phyloP scores from a whole-genome alignment of 2,888 invertebrate genomes.

The Operophtera brumata region DNA sequence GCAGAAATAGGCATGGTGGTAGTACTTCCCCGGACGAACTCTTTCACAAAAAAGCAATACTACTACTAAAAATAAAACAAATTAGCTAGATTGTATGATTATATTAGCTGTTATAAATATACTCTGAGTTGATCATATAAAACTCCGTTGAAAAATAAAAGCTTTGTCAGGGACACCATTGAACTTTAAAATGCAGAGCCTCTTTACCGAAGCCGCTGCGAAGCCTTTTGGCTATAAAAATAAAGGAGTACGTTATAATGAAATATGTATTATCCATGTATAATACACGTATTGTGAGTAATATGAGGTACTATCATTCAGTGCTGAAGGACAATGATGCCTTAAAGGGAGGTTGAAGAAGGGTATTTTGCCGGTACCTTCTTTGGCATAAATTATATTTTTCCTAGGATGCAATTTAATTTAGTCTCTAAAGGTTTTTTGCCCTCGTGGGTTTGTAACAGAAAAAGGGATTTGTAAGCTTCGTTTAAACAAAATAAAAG shows the following conservation, averaged over 20 bases:
- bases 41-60: no score
- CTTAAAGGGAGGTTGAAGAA: constrained; percentile 51
- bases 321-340: constrained; percentile 61
- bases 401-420: constrained; percentile 15
- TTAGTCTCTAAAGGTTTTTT: constrained; percentile 1
- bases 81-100: no score
- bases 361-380: constrained; percentile 16
- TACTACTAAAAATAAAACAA: no score
- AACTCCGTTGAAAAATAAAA: no score
- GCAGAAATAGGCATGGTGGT: no score
- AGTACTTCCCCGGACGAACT: no score
- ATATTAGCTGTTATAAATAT: no score
- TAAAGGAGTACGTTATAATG: constrained; percentile 30
- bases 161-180: constrained; percentile 13
- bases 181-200: constrained; percentile 12
- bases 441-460: not conserved
- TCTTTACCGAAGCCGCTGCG: constrained; percentile 32
- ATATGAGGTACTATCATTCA: constrained; percentile 41
- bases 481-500: no score
- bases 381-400: constrained; percentile 10
- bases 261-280: constrained; percentile 61
- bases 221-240: constrained; percentile 54
- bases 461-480: no score
- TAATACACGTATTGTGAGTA: constrained; percentile 61
- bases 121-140: no score